A percentile compares a stretch with the other conserved stretches of the same genome.
These are phyloP conservation scores for Glossophaga mutica DNA, from an alignment of 2,797 vertebrate genomes.

Conservation along the genomic window DNA sequence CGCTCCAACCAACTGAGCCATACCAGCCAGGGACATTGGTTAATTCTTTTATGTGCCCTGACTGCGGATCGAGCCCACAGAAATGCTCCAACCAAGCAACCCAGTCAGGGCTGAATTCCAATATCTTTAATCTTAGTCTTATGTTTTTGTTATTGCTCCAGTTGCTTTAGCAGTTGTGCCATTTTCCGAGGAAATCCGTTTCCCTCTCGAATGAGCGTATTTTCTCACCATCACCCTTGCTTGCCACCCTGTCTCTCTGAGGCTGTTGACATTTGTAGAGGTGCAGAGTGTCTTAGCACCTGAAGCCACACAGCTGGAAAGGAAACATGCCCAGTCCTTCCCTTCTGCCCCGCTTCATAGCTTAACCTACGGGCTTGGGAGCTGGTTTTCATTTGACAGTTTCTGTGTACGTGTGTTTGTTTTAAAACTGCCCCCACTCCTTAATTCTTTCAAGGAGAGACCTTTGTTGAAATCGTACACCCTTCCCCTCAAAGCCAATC, in stretches of 20 bases:
- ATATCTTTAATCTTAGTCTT: neutral
- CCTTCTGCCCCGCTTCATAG: neutral
- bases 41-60: neutral
- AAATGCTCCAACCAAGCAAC: neutral
- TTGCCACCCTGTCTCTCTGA: neutral
- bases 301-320: conserved; percentile 23
- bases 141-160: neutral
- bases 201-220: neutral
- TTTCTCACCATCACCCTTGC: neutral
- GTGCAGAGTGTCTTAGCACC: neutral
- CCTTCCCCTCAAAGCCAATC: conserved; percentile 2
- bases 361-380: conserved; percentile 23
- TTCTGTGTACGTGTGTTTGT: conserved; percentile 35
- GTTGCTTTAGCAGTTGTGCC: neutral
- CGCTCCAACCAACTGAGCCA: neutral
- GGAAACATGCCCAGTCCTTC: neutral
- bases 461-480: conserved; percentile 38
- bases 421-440: neutral
- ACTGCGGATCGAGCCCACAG: neutral
- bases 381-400: conserved; percentile 65
- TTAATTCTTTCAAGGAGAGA: conserved; percentile 60
- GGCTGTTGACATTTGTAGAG: conserved; percentile 1
- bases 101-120: neutral
- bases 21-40: neutral
- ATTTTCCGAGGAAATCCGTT: neutral